A percentile compares a stretch with the other conserved stretches of the same genome.
Evolutionary conservation across 2,113 vertebrate genomes (phyloP).

Genomic region (Opisthocomus hoazin): DNA sequence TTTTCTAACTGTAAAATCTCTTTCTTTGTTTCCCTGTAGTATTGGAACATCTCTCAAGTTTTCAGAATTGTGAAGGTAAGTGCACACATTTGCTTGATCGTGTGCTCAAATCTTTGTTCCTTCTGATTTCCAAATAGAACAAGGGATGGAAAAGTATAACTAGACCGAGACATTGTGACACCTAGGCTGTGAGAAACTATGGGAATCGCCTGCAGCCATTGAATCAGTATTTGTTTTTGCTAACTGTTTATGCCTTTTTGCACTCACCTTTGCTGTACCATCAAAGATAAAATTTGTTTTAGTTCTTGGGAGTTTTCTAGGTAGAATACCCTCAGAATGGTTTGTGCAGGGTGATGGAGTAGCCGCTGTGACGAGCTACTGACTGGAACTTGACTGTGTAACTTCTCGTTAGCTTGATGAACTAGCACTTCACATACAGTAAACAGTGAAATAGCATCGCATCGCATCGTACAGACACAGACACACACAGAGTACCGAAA

Average conservation of each 20-base stretch:
- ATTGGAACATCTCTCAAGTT: slow-evolving; percentile 79
- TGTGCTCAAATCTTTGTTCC: background rate
- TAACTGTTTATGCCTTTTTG: background rate
- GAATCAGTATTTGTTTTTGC: background rate
- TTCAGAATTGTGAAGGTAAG: slow-evolving; percentile 76
- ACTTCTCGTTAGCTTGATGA: too few species aligned
- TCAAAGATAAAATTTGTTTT: background rate
- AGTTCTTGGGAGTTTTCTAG: background rate
- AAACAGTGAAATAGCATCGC: too few species aligned
- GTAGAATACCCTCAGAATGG: background rate
- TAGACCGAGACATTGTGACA: background rate
- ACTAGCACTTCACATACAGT: too few species aligned
- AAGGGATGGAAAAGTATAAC: background rate
- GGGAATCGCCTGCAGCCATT: background rate
- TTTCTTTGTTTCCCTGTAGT: slow-evolving; percentile 69
- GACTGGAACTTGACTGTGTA: background rate
- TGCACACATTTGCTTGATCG: background rate
- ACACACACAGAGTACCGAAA: background rate
- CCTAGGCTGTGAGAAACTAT: background rate
- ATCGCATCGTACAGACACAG: background rate
- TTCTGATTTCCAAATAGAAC: background rate
- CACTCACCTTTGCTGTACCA: background rate
- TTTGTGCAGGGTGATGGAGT: background rate
- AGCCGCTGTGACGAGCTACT: fast-evolving
- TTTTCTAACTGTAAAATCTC: background rate